Evolutionary conservation across 2,888 invertebrate species (phyloP).

Genomic region (Hermaeophaga mercurialis): DNA sequence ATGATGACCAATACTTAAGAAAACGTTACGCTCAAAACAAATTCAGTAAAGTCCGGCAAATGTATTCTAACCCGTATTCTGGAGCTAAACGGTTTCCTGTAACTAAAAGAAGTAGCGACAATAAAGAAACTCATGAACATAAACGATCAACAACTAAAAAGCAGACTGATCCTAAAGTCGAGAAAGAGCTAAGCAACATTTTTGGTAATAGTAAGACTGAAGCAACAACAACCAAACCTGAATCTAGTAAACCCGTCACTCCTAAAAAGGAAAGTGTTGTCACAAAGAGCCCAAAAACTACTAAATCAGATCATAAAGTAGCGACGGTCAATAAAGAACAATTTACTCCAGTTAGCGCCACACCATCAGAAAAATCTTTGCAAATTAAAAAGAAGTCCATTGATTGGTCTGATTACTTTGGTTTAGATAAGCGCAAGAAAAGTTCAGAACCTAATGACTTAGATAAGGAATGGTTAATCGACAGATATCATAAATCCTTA

Average conservation of each 20-base stretch:
- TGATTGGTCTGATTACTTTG: slow-evolving; percentile 88
- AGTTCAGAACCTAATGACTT: slow-evolving; percentile 58
- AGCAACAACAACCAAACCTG: slow-evolving; percentile 17
- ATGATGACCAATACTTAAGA: slow-evolving; percentile 33
- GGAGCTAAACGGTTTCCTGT: slow-evolving; percentile 68
- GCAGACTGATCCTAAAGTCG: slow-evolving; percentile 70
- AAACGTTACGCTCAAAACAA: slow-evolving; percentile 38
- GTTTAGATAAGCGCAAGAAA: slow-evolving; percentile 78
- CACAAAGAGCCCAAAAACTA: slow-evolving; percentile 26
- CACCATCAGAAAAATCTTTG: slow-evolving; percentile 56
- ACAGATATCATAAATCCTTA: slow-evolving; percentile 64
- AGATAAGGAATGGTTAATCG: slow-evolving; percentile 64
- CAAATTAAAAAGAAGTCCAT: slow-evolving; percentile 78
- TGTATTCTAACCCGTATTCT: slow-evolving; percentile 33
- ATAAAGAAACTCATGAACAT: slow-evolving; percentile 42
- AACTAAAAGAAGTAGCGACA: slow-evolving; percentile 65
- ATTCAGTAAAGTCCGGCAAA: slow-evolving; percentile 26
- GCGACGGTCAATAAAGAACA: slow-evolving; percentile 53
- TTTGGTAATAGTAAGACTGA: slow-evolving; percentile 58
- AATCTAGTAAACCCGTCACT: slow-evolving; percentile 31
- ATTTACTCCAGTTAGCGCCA: slow-evolving; percentile 41
- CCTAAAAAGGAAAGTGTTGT: slow-evolving; percentile 31
- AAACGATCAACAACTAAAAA: slow-evolving; percentile 48
- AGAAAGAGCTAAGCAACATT: slow-evolving; percentile 70
- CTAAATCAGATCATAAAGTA: slow-evolving; percentile 30